Conservation (phyloP, 2,797 vertebrate genomes). For the Catamblyrhynchus diadema region DNA sequence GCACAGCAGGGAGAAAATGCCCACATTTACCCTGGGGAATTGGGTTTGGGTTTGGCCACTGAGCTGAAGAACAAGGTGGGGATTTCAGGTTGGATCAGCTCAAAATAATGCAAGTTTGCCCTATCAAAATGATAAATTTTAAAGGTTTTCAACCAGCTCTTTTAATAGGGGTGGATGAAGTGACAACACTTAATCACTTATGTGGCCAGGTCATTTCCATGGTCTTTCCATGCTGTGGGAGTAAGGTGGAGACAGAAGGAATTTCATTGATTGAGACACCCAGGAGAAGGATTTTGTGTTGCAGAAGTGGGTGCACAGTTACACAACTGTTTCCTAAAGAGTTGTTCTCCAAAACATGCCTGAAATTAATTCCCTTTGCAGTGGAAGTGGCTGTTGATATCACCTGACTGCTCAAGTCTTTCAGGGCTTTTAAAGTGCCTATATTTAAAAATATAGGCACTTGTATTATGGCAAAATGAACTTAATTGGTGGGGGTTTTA, state of each 20-base stretch:
- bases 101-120: background rate
- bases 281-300: background rate
- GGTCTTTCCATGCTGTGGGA: background rate
- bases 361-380: background rate
- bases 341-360: background rate
- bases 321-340: background rate
- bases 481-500: background rate
- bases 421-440: background rate
- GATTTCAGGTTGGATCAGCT: background rate
- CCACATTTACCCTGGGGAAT: background rate
- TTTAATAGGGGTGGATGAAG: background rate
- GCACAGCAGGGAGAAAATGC: background rate
- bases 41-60: background rate
- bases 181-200: fast-evolving
- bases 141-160: background rate
- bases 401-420: background rate
- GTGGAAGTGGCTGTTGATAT: background rate
- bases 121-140: background rate
- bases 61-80: fast-evolving
- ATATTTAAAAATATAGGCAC: background rate
- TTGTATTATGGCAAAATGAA: fast-evolving
- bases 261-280: background rate
- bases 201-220: background rate
- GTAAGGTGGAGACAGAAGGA: background rate
- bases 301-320: background rate